Conservation (phyloP, 1,140 invertebrate species). For the Drosophila asahinai region DNA sequence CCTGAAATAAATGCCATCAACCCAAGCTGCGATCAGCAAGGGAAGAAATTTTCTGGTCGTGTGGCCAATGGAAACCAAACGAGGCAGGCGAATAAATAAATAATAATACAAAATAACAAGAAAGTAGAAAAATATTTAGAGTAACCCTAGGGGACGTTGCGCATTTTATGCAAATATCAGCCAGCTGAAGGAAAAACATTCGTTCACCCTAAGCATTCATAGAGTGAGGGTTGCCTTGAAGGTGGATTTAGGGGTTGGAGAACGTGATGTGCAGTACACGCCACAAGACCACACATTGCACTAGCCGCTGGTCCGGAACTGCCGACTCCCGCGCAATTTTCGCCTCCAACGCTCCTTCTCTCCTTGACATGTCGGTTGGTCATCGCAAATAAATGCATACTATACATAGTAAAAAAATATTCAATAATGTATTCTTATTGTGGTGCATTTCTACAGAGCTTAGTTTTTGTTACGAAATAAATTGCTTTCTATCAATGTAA, state of each 20-base stretch:
- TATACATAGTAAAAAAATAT: neutral
- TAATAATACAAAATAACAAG: constrained; percentile 18
- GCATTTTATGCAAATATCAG: constrained; percentile 73
- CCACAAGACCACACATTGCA: constrained; percentile 28
- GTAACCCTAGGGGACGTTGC: constrained; percentile 44
- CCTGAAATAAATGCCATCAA: constrained; percentile 59
- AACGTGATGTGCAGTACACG: constrained; percentile 6
- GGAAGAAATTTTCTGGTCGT: constrained; percentile 23
- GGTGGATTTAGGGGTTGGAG: neutral
- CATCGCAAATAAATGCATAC: constrained; percentile 35
- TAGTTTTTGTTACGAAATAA: too few species aligned
- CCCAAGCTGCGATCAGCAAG: constrained; percentile 19
- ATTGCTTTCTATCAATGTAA: too few species aligned
- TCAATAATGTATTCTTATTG: too few species aligned
- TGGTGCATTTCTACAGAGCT: too few species aligned
- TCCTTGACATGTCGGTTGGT: constrained; percentile 14
- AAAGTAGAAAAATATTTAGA: constrained; percentile 38
- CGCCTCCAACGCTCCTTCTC: neutral
- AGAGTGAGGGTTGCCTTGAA: constrained; percentile 19
- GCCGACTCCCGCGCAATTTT: constrained; percentile 1
- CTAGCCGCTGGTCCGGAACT: constrained; percentile 11
- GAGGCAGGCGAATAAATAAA: constrained; percentile 34
- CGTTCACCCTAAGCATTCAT: constrained; percentile 55
- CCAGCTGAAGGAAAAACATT: constrained; percentile 31
- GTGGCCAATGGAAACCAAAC: constrained; percentile 11